These are phyloP conservation scores for Ligdia adustata DNA, from an alignment of 2,888 invertebrate species.

Conservation along the genomic window DNA sequence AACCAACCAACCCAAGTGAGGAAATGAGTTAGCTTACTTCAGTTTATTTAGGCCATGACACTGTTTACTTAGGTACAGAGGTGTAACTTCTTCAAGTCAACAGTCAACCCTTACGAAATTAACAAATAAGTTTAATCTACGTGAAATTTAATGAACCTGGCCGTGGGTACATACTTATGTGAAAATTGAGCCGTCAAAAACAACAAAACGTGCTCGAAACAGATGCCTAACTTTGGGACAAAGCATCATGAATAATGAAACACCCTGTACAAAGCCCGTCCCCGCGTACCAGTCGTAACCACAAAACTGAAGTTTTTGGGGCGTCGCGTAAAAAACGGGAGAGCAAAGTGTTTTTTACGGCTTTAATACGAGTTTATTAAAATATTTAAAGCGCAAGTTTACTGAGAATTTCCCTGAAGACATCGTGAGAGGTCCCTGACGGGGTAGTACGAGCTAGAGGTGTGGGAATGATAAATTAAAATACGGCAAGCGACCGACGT, in stretches of 20 bases:
- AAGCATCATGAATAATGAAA: slow-evolving; percentile 82
- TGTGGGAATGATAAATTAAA: slow-evolving; percentile 77
- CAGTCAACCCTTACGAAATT: slow-evolving; percentile 12
- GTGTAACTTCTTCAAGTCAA: slow-evolving; percentile 24
- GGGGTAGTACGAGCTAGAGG: slow-evolving; percentile 65
- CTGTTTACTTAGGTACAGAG: slow-evolving; percentile 39
- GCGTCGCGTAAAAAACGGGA: slow-evolving; percentile 72
- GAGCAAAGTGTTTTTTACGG: slow-evolving; percentile 81
- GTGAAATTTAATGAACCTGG: slow-evolving; percentile 23
- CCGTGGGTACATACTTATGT: slow-evolving; percentile 28
- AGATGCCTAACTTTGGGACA: slow-evolving; percentile 67
- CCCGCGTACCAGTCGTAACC: slow-evolving; percentile 40
- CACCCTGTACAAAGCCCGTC: slow-evolving; percentile 60
- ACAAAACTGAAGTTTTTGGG: slow-evolving; percentile 54
- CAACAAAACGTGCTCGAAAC: slow-evolving; percentile 66
- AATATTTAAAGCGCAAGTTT: slow-evolving; percentile 82
- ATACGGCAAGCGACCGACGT: slow-evolving; percentile 52
- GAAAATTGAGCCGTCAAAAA: slow-evolving; percentile 63
- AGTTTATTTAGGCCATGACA: slow-evolving; percentile 29
- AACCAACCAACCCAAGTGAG: slow-evolving; percentile 19
- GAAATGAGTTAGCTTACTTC: slow-evolving; percentile 23
- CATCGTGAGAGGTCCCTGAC: slow-evolving; percentile 67
- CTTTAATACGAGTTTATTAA: slow-evolving; percentile 82
- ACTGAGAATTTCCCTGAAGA: slow-evolving; percentile 79
- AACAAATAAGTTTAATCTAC: slow-evolving; percentile 27